Evolutionary conservation across 2,113 vertebrate genomes (phyloP).

Genomic region (Perca fluviatilis): DNA sequence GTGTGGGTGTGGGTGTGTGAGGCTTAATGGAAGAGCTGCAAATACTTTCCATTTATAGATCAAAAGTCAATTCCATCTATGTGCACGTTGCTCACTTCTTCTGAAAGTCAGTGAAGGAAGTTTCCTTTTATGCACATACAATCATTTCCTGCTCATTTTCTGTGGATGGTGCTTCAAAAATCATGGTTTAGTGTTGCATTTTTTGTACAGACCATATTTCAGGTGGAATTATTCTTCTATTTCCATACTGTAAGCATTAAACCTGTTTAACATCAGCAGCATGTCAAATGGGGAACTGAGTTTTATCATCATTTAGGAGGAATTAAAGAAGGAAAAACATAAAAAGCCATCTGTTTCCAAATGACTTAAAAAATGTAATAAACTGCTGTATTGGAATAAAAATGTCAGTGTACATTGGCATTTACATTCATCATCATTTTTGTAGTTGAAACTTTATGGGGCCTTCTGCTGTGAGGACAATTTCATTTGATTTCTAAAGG

Average conservation of each 20-base stretch:
- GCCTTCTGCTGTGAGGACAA: not conserved
- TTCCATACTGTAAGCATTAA: not conserved
- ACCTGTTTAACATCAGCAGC: not conserved
- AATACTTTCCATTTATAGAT: constrained; percentile 8
- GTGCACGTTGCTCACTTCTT: not conserved
- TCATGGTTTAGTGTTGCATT: not conserved
- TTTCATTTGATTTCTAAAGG: not conserved
- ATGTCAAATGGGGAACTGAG: not conserved
- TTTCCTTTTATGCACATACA: not conserved
- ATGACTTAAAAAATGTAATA: not conserved
- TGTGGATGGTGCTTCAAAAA: not conserved
- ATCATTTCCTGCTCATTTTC: not conserved
- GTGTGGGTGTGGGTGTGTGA: not conserved
- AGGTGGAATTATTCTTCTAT: not conserved
- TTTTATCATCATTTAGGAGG: constrained; percentile 26
- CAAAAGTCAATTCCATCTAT: not conserved
- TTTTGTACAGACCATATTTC: not conserved
- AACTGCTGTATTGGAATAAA: constrained; percentile 13
- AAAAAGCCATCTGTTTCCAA: not conserved
- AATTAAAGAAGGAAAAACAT: constrained; percentile 15
- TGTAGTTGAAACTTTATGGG: constrained; percentile 3
- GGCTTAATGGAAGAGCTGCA: not conserved
- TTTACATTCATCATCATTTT: constrained; percentile 7
- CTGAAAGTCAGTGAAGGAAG: not conserved
- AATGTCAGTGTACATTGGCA: not conserved